phyloP scores from a whole-genome alignment of 2,888 invertebrate species.

The Globia sparganii region DNA sequence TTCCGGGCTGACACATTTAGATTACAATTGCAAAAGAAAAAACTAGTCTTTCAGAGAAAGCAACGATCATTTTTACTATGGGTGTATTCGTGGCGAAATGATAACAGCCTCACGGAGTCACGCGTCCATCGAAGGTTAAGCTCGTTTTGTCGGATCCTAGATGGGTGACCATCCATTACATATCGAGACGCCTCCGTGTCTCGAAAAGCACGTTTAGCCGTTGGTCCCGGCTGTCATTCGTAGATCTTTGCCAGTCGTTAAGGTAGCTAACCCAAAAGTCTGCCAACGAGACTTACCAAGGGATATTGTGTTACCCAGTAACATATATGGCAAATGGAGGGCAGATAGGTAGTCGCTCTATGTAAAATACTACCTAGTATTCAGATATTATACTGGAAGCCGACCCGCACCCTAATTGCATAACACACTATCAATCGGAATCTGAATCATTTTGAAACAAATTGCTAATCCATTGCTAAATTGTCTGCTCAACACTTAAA shows the following conservation, averaged over 20 bases:
- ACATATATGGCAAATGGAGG: no score
- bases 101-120: neutral
- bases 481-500: no score
- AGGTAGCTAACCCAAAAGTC: neutral
- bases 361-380: no score
- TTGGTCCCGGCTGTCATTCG: no score
- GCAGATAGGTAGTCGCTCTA: no score
- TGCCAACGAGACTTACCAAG: neutral
- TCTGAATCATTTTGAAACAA: no score
- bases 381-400: neutral
- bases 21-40: neutral
- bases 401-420: no score
- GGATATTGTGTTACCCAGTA: neutral
- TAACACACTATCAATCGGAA: no score
- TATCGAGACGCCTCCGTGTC: neutral
- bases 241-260: no score
- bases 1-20: neutral
- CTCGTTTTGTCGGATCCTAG: no score
- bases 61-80: neutral
- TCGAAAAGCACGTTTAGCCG: no score
- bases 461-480: no score
- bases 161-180: neutral
- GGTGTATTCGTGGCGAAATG: neutral
- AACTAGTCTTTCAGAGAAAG: neutral
- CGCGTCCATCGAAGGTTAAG: neutral